Evolutionary conservation across 2,888 invertebrate genomes (phyloP), one percentile per base, ranked within the genome.

Genomic region (Trichogramma evanescens): DNA sequence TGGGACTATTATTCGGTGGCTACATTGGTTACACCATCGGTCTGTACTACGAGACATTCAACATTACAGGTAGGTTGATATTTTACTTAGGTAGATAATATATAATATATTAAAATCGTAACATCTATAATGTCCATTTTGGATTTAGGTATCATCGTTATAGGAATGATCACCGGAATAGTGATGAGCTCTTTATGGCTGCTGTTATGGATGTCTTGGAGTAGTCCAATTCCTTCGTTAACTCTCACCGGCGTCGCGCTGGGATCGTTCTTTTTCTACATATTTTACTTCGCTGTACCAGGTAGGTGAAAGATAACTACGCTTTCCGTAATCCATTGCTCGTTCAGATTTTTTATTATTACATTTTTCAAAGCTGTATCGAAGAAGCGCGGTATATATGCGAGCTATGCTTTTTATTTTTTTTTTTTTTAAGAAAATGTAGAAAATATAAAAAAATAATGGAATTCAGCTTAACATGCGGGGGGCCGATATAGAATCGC

Each of bases 121-220:
- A 26, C 3, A 26, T 26, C 26, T 26, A n/a, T n/a, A 9, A 46
- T 2, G 9, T 7, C n/a, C 26, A 39, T 8, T 45, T 45, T 45
- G n/a, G 54, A 80, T 80, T 65, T 74, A 87, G 87, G 79, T 60
- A 75, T 80, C 44, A 69, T 84, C 13, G 74, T 79, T 0, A 79
- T 82, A 9, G 81, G 85, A 0, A 69, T 81, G 3, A 58, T 83
- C 5, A 78, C 84, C 51, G 88, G 87, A 9, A 61, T 83, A 50
- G 75, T 84, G 59, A 83, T 84, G 64, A 88, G 86, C 3, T 75
- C 81, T 3, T 73, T 84, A 50, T 86, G 86, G 84, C 68, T 86
- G 48, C 68, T 82, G 5, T 78, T 86, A 64, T 89, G 88, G 86
- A 83, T 83, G 79, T 80, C 80, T 65, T 82, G 80, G 67, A 86